Base-by-base conservation (phyloP, 2,113 vertebrate species). In the Xiphophorus couchianus region DNA sequence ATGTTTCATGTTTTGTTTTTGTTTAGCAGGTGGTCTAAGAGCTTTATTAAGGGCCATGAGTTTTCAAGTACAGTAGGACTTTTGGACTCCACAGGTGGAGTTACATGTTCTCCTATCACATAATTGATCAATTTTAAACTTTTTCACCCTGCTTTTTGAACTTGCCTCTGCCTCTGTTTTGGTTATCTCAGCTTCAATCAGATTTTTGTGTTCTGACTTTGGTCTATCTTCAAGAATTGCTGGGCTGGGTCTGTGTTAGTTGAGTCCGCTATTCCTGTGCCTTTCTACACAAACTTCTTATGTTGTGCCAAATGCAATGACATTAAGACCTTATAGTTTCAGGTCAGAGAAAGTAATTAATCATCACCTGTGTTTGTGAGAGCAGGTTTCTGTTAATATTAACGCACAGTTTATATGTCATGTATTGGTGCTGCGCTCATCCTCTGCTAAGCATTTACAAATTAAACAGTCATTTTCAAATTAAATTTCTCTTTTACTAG, bases 231-330 rank as follows among this genome's bases (percentile, higher is more conserved):
- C 51, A n/a, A 58, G 25, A 58, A 58, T 3, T 9, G 22, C 51
- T 58, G 22, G n/a, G 51, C 2, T 25, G 51, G 51, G 51, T 58
- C 25, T 58, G 35, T n/a, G 51, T 25, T 37, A 58, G 7, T 58
- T 58, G 51, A 25, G 22, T 10, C 51, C 9, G n/a, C 51, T 54
- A n/a, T 11, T 58, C 7, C 25, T 58, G 51, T 58, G 51, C 9
- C 51, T n/a, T 58, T 10, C 51, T 6, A 58, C 51, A n/a, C 22
- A 66, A 9, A 31, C 22, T 29, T 30, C 58, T 12, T 28, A 71
- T 83, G 69, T 90, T 73, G 78, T 84, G 78, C 74, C 70, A 86
- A 78, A 86, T 81, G 58, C 79, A 82, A 71, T 82, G 83, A 81
- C 82, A 84, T 39, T 33, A 72, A 39, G 10, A 76, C 77, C 28